phyloP scores from a whole-genome alignment of 2,888 invertebrate genomes.

The Eremobia ochroleuca region DNA sequence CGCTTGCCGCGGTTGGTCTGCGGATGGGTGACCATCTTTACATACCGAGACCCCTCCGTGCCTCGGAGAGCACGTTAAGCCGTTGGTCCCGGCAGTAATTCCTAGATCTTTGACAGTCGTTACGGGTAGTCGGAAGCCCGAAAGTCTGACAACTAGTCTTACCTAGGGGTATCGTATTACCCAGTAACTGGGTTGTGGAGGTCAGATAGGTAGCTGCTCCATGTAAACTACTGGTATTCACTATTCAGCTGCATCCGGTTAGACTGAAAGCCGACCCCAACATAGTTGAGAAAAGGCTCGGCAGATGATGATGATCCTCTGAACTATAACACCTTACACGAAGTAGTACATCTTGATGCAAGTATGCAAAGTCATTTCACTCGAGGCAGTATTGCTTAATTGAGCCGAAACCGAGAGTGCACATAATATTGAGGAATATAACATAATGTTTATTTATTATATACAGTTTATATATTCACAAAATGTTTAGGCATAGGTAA shows the following conservation, averaged over 20 bases:
- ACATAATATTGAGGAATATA: not conserved
- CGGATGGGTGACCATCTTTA: too few species aligned
- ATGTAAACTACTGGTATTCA: too few species aligned
- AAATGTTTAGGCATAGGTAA: too few species aligned
- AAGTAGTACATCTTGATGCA: not conserved
- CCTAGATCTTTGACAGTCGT: not conserved
- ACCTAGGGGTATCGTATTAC: not conserved
- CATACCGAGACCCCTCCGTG: too few species aligned
- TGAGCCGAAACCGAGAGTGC: too few species aligned
- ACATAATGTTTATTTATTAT: not conserved
- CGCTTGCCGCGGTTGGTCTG: too few species aligned
- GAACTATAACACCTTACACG: not conserved
- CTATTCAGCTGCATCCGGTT: too few species aligned
- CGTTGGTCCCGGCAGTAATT: too few species aligned
- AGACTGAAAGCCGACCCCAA: not conserved
- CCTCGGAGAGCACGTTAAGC: too few species aligned
- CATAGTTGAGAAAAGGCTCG: not conserved
- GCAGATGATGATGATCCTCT: too few species aligned
- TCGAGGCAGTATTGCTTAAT: not conserved
- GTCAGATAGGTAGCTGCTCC: not conserved
- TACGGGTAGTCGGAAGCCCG: not conserved
- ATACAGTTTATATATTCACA: too few species aligned
- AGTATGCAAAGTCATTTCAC: not conserved
- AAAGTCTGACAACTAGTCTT: not conserved
- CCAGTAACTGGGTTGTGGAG: not conserved